Evolutionary conservation across 2,888 invertebrate species (phyloP).

Genomic region (Trachelus tabidus): DNA sequence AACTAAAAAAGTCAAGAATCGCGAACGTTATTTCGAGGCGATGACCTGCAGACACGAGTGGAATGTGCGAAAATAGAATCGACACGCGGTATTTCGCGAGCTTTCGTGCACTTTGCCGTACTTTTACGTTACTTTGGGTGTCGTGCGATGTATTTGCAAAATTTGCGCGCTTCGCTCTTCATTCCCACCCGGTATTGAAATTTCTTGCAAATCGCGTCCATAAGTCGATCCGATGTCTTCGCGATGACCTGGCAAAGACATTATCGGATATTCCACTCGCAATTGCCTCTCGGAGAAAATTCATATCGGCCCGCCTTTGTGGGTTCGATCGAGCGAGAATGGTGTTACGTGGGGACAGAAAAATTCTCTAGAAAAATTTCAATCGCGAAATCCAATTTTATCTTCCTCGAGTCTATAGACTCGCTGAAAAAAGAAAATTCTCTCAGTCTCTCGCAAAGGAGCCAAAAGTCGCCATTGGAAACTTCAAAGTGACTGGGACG

Average conservation of each 20-base stretch:
- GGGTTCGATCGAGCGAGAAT: background rate
- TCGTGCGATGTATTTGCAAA: background rate
- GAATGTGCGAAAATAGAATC: constrained; percentile 39
- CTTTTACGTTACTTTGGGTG: background rate
- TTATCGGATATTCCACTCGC: background rate
- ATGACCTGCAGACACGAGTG: constrained; percentile 45
- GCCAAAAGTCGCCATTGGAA: background rate
- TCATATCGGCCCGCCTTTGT: background rate
- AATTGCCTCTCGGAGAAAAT: background rate
- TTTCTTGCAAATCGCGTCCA: background rate
- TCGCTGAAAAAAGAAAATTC: too few species aligned
- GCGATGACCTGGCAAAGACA: background rate
- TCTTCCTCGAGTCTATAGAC: background rate
- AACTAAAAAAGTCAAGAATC: too few species aligned
- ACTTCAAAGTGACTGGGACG: background rate
- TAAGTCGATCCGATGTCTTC: background rate
- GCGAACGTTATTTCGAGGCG: constrained; percentile 35
- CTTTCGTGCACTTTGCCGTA: constrained; percentile 5
- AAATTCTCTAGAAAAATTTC: background rate
- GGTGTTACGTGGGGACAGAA: background rate
- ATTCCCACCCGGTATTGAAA: background rate
- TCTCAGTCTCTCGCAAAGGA: background rate
- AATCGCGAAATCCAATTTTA: background rate
- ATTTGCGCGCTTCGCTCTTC: background rate
- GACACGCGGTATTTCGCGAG: constrained; percentile 28